Evolutionary conservation across 2,797 vertebrate genomes (phyloP).

Genomic region (Lateolabrax maculatus): DNA sequence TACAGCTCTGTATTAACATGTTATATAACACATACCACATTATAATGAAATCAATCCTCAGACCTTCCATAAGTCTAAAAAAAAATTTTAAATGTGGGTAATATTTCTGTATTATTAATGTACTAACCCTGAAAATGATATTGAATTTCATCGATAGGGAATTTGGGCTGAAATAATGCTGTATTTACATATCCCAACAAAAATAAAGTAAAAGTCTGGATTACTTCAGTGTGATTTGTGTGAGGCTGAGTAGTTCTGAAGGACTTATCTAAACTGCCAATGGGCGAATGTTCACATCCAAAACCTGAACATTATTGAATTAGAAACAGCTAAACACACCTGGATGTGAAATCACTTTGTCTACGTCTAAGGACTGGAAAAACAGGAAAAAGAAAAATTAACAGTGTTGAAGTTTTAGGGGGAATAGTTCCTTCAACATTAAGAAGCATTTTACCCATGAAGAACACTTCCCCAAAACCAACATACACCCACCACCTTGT

Average conservation of each 20-base stretch:
- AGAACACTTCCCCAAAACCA: not conserved
- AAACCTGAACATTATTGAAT: not conserved
- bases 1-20: not conserved
- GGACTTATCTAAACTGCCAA: not conserved
- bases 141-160: not conserved
- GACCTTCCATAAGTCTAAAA: too few relatives aligned
- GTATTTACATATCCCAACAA: not conserved
- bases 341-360: not conserved
- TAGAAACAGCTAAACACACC: not conserved
- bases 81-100: not conserved
- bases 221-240: not conserved
- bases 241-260: not conserved
- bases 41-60: not conserved
- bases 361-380: not conserved
- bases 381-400: not conserved
- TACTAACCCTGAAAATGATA: not conserved
- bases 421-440: not conserved
- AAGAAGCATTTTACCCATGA: not conserved
- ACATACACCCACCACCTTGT: not conserved
- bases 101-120: not conserved
- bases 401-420: not conserved
- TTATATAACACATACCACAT: too few relatives aligned
- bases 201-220: too few relatives aligned
- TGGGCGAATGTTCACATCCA: too few relatives aligned
- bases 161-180: not conserved